Percentiles rank a stretch among this genome's conserved stretches.
Conservation (phyloP, 2,113 vertebrate species). For the Irena cyanogastra region DNA sequence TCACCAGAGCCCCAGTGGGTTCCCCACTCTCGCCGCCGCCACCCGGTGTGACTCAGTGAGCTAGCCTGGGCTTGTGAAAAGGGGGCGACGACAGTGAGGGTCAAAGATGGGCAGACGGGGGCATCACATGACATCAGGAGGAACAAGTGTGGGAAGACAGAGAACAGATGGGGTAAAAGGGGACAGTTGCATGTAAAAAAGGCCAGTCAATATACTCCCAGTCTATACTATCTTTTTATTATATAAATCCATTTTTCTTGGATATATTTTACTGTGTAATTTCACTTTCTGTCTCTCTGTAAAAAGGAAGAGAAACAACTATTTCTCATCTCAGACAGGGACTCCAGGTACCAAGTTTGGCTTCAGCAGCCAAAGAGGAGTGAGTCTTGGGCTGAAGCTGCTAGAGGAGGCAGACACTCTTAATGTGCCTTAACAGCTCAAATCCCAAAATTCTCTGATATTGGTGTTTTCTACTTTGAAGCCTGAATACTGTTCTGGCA, state of each 20-base stretch:
- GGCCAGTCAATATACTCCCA: not conserved
- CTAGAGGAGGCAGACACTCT: not conserved
- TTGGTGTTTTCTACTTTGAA: not conserved
- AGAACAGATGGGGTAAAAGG: not conserved
- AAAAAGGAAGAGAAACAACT: not conserved
- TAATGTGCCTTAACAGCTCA: not conserved
- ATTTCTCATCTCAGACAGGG: not conserved
- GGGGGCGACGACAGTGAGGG: too few relatives aligned
- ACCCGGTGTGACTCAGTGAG: too few relatives aligned
- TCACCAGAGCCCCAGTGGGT: too few relatives aligned
- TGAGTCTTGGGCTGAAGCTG: not conserved
- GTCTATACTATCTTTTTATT: not conserved
- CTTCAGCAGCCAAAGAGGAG: not conserved
- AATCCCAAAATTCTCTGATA: not conserved
- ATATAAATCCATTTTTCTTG: not conserved
- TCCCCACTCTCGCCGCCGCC: too few relatives aligned
- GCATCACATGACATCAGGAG: not conserved
- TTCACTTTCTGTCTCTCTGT: not conserved
- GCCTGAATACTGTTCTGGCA: not conserved
- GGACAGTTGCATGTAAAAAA: not conserved
- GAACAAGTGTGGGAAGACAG: not conserved
- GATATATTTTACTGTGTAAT: not conserved
- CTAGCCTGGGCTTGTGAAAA: too few relatives aligned
- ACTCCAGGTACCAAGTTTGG: not conserved
- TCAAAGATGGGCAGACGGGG: not conserved